A percentile compares a stretch with the other conserved stretches of the same genome.
Conservation (phyloP, 2,113 vertebrate genomes). For the Lucifuga dentata region DNA sequence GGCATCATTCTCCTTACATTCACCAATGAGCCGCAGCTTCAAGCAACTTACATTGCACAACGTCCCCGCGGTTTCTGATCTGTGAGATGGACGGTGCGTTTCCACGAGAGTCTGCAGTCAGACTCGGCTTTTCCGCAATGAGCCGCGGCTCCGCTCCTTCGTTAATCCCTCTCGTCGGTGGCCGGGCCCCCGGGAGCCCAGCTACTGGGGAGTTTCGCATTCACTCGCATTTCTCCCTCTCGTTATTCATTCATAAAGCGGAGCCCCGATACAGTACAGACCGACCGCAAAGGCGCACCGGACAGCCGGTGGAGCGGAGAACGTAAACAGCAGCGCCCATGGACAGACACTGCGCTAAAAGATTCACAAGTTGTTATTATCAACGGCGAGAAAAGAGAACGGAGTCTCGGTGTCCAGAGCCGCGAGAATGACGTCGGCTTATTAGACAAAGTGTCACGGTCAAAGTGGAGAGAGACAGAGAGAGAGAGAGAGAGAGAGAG, state of each 20-base stretch:
- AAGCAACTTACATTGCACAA: constrained; percentile 83
- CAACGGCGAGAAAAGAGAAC: not conserved
- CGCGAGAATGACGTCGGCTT: no score
- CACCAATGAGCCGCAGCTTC: no score
- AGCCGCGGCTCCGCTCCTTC: constrained; percentile 74
- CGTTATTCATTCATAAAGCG: constrained; percentile 80
- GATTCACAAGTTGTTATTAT: constrained; percentile 67
- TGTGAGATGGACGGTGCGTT: constrained; percentile 68
- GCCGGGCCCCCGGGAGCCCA: constrained; percentile 63
- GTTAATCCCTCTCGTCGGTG: constrained; percentile 76
- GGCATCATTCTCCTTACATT: no score
- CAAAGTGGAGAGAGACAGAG: constrained; percentile 7
- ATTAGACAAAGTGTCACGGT: no score
- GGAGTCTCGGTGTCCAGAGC: not conserved
- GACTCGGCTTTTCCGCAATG: constrained; percentile 81
- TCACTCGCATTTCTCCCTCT: constrained; percentile 61
- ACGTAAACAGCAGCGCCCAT: constrained; percentile 65
- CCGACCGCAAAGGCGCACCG: constrained; percentile 68
- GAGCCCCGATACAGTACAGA: constrained; percentile 63
- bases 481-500: constrained; percentile 1
- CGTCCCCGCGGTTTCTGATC: constrained; percentile 64
- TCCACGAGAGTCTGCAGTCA: constrained; percentile 79
- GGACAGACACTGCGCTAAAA: constrained; percentile 66
- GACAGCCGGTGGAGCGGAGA: constrained; percentile 52
- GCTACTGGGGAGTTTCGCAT: constrained; percentile 57